These are phyloP conservation scores for Ranitomeya imitator DNA, from an alignment of 2,113 vertebrate species.

Conservation along the genomic window DNA sequence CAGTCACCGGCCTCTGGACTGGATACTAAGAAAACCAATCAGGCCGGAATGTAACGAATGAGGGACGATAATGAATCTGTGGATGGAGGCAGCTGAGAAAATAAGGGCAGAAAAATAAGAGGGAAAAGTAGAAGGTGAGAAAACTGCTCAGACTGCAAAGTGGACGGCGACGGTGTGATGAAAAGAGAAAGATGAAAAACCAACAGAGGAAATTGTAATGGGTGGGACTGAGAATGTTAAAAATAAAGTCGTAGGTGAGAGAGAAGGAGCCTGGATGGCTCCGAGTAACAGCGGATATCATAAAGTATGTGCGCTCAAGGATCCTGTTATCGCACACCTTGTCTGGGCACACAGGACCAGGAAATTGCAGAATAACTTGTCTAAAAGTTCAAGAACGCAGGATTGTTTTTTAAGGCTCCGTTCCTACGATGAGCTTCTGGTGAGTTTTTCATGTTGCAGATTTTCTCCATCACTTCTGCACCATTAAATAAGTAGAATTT, in stretches of 20 bases:
- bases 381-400: not conserved
- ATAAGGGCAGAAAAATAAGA: not conserved
- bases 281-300: not conserved
- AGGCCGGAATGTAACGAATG: not conserved
- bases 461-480: too few relatives aligned
- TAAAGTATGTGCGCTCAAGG: not conserved
- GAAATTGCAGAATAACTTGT: not conserved
- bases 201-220: constrained; percentile 8
- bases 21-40: constrained; percentile 2
- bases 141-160: not conserved
- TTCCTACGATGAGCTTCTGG: too few relatives aligned
- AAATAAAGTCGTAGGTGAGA: constrained; percentile 3
- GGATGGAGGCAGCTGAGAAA: constrained; percentile 20
- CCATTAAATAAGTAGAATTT: too few relatives aligned
- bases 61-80: not conserved
- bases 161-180: constrained; percentile 4
- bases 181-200: constrained; percentile 7
- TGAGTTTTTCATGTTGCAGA: too few relatives aligned
- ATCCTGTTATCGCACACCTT: not conserved
- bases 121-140: constrained; percentile 19
- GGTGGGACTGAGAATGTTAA: not conserved
- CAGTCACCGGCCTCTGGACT: not conserved
- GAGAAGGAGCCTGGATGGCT: not conserved
- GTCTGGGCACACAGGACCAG: not conserved
- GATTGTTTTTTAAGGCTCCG: not conserved